phyloP scores from a whole-genome alignment of 1,140 invertebrate genomes.

The Neodiprion pinetum region DNA sequence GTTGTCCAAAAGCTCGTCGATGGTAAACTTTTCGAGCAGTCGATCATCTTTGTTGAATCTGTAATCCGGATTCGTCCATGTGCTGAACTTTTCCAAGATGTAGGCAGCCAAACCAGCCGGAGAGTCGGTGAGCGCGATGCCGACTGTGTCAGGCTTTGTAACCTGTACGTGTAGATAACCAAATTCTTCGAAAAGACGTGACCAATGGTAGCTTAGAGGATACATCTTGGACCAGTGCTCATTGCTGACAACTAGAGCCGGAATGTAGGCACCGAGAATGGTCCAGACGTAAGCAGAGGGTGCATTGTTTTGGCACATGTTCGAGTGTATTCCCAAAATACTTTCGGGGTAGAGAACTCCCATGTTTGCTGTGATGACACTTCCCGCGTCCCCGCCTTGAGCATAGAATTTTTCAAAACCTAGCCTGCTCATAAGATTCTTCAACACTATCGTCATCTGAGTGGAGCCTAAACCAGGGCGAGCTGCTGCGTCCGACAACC shows the following conservation, averaged over 20 bases:
- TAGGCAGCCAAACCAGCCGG: constrained; percentile 82
- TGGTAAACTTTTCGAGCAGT: constrained; percentile 67
- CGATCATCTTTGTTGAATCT: constrained; percentile 73
- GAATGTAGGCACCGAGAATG: constrained; percentile 64
- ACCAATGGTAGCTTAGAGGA: constrained; percentile 64
- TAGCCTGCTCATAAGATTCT: constrained; percentile 83
- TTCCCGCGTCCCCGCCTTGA: constrained; percentile 89
- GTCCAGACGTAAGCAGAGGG: constrained; percentile 56
- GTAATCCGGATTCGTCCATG: constrained; percentile 73
- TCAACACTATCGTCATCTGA: constrained; percentile 73
- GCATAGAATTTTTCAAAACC: constrained; percentile 79
- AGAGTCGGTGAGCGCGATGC: constrained; percentile 69
- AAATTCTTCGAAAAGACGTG: constrained; percentile 68
- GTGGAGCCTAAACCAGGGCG: constrained; percentile 44
- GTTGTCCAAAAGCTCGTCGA: constrained; percentile 85
- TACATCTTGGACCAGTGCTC: constrained; percentile 67
- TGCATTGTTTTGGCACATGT: constrained; percentile 65
- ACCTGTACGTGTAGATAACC: constrained; percentile 88
- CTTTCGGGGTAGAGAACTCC: constrained; percentile 73
- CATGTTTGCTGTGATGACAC: constrained; percentile 66
- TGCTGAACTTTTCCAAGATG: constrained; percentile 86
- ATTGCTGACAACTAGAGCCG: constrained; percentile 65
- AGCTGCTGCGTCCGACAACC: constrained; percentile 68
- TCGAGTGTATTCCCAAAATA: constrained; percentile 66
- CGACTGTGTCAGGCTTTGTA: constrained; percentile 91